Evolutionary conservation across 92 coral and sea anemone species (phyloP).

Genomic region (Palythoa grandis): DNA sequence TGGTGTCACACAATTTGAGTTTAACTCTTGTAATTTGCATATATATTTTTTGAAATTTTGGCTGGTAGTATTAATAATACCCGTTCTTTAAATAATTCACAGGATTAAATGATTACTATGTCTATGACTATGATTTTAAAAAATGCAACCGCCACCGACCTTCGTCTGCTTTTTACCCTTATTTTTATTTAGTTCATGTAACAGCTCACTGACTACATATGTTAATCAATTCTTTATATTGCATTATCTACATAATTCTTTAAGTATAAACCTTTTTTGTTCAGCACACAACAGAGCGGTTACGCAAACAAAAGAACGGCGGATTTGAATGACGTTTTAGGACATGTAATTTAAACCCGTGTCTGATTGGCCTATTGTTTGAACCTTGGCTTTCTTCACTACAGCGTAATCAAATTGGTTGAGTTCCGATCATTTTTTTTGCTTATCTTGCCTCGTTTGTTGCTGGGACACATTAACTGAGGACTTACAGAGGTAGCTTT

Average conservation of each 20-base stretch:
- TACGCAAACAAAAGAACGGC: not conserved
- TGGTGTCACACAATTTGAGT: too few relatives aligned
- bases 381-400: not conserved
- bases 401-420: not conserved
- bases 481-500: not conserved
- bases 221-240: constrained; percentile 13
- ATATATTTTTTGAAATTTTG: too few relatives aligned
- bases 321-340: constrained; percentile 9
- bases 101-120: too few relatives aligned
- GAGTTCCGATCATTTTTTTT: not conserved
- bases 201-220: not conserved
- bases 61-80: too few relatives aligned
- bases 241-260: constrained; percentile 9
- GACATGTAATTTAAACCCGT: not conserved
- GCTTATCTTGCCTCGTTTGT: not conserved
- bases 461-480: not conserved
- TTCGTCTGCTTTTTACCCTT: too few relatives aligned
- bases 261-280: not conserved
- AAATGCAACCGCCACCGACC: too few relatives aligned
- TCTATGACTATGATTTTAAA: too few relatives aligned
- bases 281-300: not conserved
- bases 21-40: too few relatives aligned
- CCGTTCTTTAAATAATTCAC: too few relatives aligned
- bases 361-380: constrained; percentile 26
- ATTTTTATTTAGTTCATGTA: not conserved